Percentiles rank a stretch among this genome's conserved stretches.
phyloP scores from a whole-genome alignment of 2,888 invertebrate species.

The Spatulosminthurus flaviceps region DNA sequence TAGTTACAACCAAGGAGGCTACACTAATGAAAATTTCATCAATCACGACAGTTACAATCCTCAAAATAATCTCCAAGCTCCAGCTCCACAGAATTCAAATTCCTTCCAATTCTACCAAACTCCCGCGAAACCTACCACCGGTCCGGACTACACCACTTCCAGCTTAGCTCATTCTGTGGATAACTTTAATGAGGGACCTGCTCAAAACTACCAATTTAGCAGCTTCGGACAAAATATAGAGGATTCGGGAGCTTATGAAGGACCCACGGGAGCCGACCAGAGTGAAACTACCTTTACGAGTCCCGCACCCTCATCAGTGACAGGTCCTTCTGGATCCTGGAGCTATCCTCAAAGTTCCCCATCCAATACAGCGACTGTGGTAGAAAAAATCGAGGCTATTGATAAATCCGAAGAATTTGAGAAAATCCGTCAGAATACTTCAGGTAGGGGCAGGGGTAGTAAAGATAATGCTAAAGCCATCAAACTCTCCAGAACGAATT shows the following conservation, averaged over 20 bases:
- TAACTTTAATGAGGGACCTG: background rate
- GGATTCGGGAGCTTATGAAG: background rate
- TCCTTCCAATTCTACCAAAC: background rate
- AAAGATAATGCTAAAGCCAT: too few relatives aligned
- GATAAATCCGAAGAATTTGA: constrained; percentile 24
- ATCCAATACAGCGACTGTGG: constrained; percentile 34
- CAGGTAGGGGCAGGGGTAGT: too few relatives aligned
- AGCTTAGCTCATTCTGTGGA: background rate
- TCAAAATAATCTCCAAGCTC: background rate
- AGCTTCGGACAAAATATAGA: background rate
- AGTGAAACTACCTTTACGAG: background rate
- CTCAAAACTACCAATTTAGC: background rate
- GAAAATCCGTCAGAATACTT: background rate
- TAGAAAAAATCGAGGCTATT: constrained; percentile 27
- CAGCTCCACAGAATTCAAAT: background rate
- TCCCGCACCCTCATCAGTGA: background rate
- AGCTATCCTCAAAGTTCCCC: constrained; percentile 33
- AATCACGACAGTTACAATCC: background rate
- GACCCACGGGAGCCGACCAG: background rate
- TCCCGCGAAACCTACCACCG: background rate
- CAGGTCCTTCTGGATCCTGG: constrained; percentile 11
- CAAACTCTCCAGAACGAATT: too few relatives aligned
- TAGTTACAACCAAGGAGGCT: background rate
- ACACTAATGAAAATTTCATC: background rate
- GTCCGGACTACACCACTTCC: background rate